Evolutionary conservation across 2,797 vertebrate species (phyloP).

Genomic region (Champsocephalus esox): DNA sequence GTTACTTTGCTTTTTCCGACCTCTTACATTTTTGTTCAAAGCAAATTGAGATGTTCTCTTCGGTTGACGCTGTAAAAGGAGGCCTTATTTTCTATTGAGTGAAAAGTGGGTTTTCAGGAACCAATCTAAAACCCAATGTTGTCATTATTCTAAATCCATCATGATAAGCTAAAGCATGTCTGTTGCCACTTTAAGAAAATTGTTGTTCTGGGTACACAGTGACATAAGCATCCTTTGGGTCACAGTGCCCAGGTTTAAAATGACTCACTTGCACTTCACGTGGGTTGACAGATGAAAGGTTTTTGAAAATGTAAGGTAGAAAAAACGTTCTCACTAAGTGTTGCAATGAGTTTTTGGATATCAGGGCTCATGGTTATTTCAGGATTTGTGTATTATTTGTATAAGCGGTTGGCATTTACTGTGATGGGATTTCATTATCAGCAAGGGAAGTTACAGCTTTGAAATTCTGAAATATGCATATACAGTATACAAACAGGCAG

Average conservation of each 20-base stretch:
- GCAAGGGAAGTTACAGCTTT: constrained; percentile 41
- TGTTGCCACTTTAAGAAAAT: no score
- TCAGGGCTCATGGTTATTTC: constrained; percentile 43
- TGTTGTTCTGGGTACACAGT: neutral
- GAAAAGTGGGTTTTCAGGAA: no score
- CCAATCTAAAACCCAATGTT: no score
- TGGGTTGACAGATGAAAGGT: constrained; percentile 29
- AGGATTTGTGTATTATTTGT: constrained; percentile 58
- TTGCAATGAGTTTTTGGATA: constrained; percentile 26
- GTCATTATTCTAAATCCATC: no score
- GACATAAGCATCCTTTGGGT: neutral
- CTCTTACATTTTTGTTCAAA: no score
- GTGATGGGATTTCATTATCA: constrained; percentile 58
- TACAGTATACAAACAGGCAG: neutral
- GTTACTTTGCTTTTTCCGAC: no score
- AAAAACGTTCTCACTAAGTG: constrained; percentile 1
- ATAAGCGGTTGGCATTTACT: constrained; percentile 38
- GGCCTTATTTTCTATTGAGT: no score
- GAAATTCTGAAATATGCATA: constrained; percentile 53
- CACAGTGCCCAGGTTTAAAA: constrained; percentile 3
- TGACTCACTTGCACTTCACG: neutral
- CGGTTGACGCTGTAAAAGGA: no score
- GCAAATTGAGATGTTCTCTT: no score
- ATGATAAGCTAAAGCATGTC: no score
- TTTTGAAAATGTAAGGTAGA: constrained; percentile 28